phyloP scores from a whole-genome alignment of 2,797 vertebrate genomes.

The Astyanax mexicanus region DNA sequence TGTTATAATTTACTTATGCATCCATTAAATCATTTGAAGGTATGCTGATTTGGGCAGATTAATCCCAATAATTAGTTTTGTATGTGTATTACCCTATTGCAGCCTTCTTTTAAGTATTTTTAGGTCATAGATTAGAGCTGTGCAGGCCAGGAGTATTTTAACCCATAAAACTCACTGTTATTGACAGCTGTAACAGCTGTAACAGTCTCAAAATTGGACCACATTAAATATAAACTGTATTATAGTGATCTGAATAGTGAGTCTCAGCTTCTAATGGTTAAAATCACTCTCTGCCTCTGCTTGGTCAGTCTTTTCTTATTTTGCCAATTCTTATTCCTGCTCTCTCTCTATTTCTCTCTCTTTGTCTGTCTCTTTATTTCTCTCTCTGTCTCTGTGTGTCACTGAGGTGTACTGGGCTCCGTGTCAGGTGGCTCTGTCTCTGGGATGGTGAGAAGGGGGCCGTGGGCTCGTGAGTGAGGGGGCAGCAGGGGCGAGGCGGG shows the following conservation, averaged over 20 bases:
- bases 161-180: neutral
- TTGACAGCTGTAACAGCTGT: neutral
- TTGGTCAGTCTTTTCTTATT: neutral
- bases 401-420: conserved; percentile 38
- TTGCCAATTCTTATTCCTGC: neutral
- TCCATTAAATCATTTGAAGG: no score
- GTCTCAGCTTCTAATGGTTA: neutral
- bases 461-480: conserved; percentile 47
- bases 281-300: neutral
- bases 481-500: conserved; percentile 60
- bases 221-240: no score
- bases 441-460: conserved; percentile 73
- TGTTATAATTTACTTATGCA: no score
- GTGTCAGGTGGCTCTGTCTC: conserved; percentile 75
- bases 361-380: conserved; percentile 31
- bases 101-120: neutral
- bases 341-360: conserved; percentile 52
- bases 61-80: no score
- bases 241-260: neutral
- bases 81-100: neutral
- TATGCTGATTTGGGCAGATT: no score
- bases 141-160: conserved; percentile 4
- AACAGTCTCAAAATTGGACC: no score
- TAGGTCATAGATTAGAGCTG: neutral
- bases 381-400: conserved; percentile 59